phyloP scores from a whole-genome alignment of 1,140 invertebrate species.

The Megalonaias nervosa region DNA sequence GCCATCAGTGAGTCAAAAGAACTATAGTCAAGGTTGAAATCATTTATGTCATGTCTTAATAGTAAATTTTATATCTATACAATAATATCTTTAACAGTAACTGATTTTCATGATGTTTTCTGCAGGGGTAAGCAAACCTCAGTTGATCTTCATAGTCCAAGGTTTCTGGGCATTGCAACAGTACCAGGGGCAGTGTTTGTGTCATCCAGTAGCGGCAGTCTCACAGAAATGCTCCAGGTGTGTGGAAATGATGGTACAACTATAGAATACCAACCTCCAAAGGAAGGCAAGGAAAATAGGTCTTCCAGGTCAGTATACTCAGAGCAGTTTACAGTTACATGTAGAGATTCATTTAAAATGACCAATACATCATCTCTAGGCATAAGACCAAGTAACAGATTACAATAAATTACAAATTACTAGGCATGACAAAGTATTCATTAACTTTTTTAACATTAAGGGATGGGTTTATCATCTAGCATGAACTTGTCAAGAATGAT shows the following conservation, averaged over 20 bases:
- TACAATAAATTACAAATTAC: no score
- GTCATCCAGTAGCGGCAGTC: constrained; percentile 70
- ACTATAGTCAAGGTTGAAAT: neutral
- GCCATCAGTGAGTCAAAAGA: neutral
- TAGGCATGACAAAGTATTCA: no score
- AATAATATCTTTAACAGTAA: neutral
- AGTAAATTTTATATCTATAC: neutral
- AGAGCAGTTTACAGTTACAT: no score
- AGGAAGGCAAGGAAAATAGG: constrained; percentile 52
- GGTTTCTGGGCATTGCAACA: constrained; percentile 74
- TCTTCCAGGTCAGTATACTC: no score
- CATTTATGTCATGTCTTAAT: neutral
- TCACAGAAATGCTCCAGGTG: constrained; percentile 57
- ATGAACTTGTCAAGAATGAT: no score
- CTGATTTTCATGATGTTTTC: constrained; percentile 16
- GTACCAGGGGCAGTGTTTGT: constrained; percentile 72
- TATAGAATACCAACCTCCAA: constrained; percentile 25
- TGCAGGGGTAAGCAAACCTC: constrained; percentile 65
- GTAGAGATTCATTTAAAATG: no score
- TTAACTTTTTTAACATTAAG: no score
- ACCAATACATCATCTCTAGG: no score
- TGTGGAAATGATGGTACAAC: constrained; percentile 50
- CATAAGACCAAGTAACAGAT: no score
- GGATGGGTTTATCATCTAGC: no score
- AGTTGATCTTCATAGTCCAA: constrained; percentile 75